Evolutionary conservation across 2,797 vertebrate genomes (phyloP).

Genomic region (Mallotus villosus): DNA sequence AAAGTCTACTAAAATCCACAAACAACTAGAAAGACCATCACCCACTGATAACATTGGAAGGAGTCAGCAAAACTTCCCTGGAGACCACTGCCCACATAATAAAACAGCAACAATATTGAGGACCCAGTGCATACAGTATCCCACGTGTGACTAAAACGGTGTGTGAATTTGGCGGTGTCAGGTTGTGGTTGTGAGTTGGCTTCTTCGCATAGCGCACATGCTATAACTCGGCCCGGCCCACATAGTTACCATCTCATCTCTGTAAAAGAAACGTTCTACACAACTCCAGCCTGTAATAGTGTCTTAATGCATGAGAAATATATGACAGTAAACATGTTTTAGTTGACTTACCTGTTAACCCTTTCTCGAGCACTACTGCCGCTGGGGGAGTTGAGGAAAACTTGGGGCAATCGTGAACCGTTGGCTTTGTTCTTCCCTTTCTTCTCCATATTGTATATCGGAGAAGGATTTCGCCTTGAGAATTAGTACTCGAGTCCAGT

Average conservation of each 20-base stretch:
- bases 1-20: no score
- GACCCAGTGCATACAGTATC: neutral
- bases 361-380: constrained; percentile 50
- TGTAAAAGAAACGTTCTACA: neutral
- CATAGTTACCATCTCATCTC: no score
- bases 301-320: neutral
- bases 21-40: no score
- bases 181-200: neutral
- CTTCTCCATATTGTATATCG: constrained; percentile 58
- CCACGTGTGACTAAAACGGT: constrained; percentile 13
- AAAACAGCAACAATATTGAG: neutral
- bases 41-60: neutral
- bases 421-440: constrained; percentile 31
- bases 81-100: neutral
- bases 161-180: constrained; percentile 1
- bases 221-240: constrained; percentile 19
- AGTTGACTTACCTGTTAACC: constrained; percentile 59
- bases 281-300: neutral
- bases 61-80: neutral
- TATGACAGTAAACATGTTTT: neutral
- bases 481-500: constrained; percentile 9
- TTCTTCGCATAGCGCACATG: neutral
- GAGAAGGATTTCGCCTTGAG: constrained; percentile 1
- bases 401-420: constrained; percentile 30
- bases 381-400: constrained; percentile 16